Base-by-base conservation (phyloP, 2,113 vertebrate genomes). In the Coracopsis vasa region DNA sequence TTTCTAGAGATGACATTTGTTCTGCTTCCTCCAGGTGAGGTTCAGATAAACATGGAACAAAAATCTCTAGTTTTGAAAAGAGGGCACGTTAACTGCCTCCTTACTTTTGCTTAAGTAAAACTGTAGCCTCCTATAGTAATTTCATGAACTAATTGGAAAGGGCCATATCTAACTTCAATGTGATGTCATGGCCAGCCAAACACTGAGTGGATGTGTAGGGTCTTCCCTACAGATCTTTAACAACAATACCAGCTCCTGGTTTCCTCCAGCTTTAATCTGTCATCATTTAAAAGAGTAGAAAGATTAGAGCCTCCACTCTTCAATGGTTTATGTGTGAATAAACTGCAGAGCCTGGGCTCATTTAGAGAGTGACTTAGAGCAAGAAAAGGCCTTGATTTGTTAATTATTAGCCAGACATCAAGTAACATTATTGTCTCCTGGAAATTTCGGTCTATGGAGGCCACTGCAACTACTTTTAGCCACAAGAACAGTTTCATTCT, bases 121-220 rank as follows among this genome's bases (percentile, higher is more conserved):
- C 1, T 29, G 1, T 45, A 17, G 42, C 3, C 16, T 84, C 16
- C 20, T 39, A 9, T 3, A 60, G 13, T 51, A 21, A 47, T 54
- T 80, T n/a, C 27, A 70, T 21, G 6, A 83, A 21, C 5, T 28
- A 41, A 42, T 29, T 8, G 28, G n/a, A 65, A 89, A 35, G 9
- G 21, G 10, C 7, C 11, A 23, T 19, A 25, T 4, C 1, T 28
- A 28, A n/a, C 4, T 31, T 58, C 25, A 62, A 1, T 1, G 0
- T 9, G 9, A 41, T 51, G 23, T 64, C 15, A 7, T 42, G 28
- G 7, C 6, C 47, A 53, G 13, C 5, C 17, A 48, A 67, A 62
- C 24, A 45, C 1, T 28, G 11, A 80, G 4, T 10, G 42, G 10
- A 15, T 16, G 2, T 17, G 2, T 20, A 65, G 7, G 16, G 5